phyloP scores from a whole-genome alignment of 2,113 vertebrate species.

The Sigmodon hispidus region DNA sequence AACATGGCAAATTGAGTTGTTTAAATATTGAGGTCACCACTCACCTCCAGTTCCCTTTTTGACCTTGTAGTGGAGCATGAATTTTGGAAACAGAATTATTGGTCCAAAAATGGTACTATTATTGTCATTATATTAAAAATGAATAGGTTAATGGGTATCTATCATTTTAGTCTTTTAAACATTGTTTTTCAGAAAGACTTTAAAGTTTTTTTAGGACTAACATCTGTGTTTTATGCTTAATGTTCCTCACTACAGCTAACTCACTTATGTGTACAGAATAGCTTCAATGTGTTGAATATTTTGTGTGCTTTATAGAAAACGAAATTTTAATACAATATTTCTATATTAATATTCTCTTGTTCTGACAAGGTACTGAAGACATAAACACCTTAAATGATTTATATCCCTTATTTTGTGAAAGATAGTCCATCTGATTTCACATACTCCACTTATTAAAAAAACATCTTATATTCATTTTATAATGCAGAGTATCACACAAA shows the following conservation, averaged over 20 bases:
- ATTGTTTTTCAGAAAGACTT: conserved; percentile 41
- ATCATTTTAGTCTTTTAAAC: conserved; percentile 49
- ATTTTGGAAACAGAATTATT: conserved; percentile 55
- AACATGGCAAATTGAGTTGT: conserved; percentile 33
- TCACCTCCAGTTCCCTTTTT: conserved; percentile 12
- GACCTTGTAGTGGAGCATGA: conserved; percentile 3
- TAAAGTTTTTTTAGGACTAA: conserved; percentile 53
- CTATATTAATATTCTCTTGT: conserved; percentile 1
- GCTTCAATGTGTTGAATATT: conserved; percentile 8
- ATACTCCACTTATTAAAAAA: background rate
- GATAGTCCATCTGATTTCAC: background rate
- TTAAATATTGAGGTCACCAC: conserved; percentile 61
- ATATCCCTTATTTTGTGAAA: background rate
- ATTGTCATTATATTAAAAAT: conserved; percentile 52
- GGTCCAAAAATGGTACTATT: conserved; percentile 59
- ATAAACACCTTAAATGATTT: conserved; percentile 23
- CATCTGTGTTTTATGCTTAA: conserved; percentile 57
- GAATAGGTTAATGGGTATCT: conserved; percentile 58
- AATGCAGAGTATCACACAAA: conserved; percentile 4
- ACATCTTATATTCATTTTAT: background rate
- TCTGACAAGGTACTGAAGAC: background rate
- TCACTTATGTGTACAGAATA: conserved; percentile 35
- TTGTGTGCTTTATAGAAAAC: background rate
- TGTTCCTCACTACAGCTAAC: conserved; percentile 35
- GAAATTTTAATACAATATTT: background rate